A percentile compares a stretch with the other conserved stretches of the same genome.
Conservation (phyloP, 2,888 invertebrate genomes). For the Strigamia crassipes region DNA sequence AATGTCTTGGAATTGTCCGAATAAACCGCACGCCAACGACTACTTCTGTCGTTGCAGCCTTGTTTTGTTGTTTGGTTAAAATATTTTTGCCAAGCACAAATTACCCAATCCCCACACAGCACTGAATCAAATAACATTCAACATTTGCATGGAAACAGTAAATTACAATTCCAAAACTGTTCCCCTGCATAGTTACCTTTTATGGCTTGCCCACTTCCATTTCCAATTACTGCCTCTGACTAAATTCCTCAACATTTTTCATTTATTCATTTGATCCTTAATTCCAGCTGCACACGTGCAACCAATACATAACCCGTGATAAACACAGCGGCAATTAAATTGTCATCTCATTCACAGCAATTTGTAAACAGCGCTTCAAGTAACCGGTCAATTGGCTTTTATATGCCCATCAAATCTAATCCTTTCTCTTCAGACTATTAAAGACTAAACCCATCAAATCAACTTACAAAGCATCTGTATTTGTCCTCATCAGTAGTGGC, state of each 20-base stretch:
- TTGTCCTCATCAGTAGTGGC: slow-evolving; percentile 89
- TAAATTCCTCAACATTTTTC: neutral
- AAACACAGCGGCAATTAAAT: neutral
- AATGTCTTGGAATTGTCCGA: too few relatives aligned
- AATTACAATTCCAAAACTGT: neutral
- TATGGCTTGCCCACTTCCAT: neutral
- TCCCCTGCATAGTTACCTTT: neutral
- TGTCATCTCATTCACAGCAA: neutral
- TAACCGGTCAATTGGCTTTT: slow-evolving; percentile 18
- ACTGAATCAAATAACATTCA: neutral
- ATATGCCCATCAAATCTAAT: neutral
- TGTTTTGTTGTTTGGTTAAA: neutral
- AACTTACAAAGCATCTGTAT: slow-evolving; percentile 84
- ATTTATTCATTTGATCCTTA: neutral
- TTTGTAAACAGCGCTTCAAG: neutral
- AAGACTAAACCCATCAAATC: slow-evolving; percentile 2
- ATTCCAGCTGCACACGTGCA: neutral
- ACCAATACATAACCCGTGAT: neutral
- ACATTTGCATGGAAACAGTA: neutral
- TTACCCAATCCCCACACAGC: neutral
- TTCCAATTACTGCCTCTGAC: neutral
- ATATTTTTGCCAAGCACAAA: neutral
- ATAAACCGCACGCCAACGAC: too few relatives aligned
- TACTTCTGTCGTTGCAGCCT: too few relatives aligned
- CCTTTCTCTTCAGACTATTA: neutral